These are phyloP conservation scores for Scomberomorus guttatus DNA, from an alignment of 2,797 vertebrate species.

Conservation along the genomic window DNA sequence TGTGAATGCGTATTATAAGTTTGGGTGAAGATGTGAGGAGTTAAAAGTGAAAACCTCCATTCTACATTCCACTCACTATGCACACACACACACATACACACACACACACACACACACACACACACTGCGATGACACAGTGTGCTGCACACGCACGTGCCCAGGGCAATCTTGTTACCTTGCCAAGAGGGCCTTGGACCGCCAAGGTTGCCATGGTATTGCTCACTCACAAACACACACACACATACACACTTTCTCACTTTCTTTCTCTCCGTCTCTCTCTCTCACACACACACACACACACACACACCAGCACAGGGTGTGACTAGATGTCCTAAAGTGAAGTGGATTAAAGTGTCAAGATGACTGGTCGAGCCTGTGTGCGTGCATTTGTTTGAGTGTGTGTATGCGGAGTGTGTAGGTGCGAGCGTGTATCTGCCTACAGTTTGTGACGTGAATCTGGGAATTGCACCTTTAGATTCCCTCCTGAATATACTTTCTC, in stretches of 20 bases:
- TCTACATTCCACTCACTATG: slow-evolving; percentile 47
- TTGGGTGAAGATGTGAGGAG: slow-evolving; percentile 38
- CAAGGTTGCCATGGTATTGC: slow-evolving; percentile 75
- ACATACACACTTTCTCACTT: not conserved
- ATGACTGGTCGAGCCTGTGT: slow-evolving; percentile 48
- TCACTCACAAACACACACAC: slow-evolving; percentile 57
- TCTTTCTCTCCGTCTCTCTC: slow-evolving; percentile 29
- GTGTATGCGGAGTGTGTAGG: slow-evolving; percentile 1
- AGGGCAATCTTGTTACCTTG: slow-evolving; percentile 62
- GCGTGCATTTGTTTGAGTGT: not conserved
- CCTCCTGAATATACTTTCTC: not conserved
- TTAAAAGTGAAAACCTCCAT: slow-evolving; percentile 57
- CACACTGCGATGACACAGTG: slow-evolving; percentile 36
- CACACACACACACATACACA: slow-evolving; percentile 32
- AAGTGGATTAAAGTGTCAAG: slow-evolving; percentile 71
- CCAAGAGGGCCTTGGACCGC: slow-evolving; percentile 72
- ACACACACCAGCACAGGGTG: slow-evolving; percentile 58
- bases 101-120: slow-evolving; percentile 3
- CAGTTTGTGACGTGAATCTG: slow-evolving; percentile 26
- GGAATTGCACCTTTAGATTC: slow-evolving; percentile 14
- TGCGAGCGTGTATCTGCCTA: not conserved
- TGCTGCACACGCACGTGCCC: slow-evolving; percentile 47
- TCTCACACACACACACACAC: slow-evolving; percentile 12
- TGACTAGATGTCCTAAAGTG: slow-evolving; percentile 64
- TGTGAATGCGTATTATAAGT: slow-evolving; percentile 44